These are phyloP conservation scores for Gasteruption jaculator DNA, from an alignment of 2,888 invertebrate genomes.

Conservation along the genomic window DNA sequence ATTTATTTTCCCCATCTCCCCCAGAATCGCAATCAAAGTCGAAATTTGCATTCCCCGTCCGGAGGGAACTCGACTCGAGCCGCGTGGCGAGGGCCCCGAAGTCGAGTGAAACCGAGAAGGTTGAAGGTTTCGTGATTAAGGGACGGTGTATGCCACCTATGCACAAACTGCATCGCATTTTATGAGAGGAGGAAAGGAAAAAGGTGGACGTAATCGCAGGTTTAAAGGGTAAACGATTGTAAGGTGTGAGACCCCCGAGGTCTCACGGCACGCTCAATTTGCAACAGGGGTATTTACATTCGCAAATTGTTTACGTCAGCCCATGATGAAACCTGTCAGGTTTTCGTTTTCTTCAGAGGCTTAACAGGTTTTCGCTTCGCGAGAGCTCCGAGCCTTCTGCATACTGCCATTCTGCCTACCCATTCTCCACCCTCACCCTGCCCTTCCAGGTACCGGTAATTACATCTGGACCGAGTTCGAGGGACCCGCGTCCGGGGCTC, in stretches of 20 bases:
- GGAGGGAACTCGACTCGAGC: too few relatives aligned
- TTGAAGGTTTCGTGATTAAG: too few relatives aligned
- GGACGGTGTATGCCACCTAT: too few relatives aligned
- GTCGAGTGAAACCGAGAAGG: too few relatives aligned
- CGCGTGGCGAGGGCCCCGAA: too few relatives aligned
- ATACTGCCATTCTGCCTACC: slow-evolving; percentile 15
- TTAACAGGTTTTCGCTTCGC: slow-evolving; percentile 18
- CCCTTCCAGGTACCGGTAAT: too few relatives aligned
- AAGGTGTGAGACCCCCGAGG: slow-evolving; percentile 24
- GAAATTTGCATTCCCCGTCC: too few relatives aligned
- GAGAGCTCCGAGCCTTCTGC: slow-evolving; percentile 18
- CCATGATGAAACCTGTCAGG: slow-evolving; percentile 48
- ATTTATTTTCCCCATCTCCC: too few relatives aligned
- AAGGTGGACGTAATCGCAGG: slow-evolving; percentile 34
- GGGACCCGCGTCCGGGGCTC: too few relatives aligned
- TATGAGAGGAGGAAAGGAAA: slow-evolving; percentile 2
- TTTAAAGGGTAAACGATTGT: slow-evolving; percentile 42
- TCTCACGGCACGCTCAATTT: slow-evolving; percentile 37
- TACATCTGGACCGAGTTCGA: too few relatives aligned
- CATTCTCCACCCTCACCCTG: slow-evolving; percentile 13
- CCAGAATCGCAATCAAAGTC: too few relatives aligned
- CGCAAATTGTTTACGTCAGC: slow-evolving; percentile 50
- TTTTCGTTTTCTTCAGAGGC: slow-evolving; percentile 34
- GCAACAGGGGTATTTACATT: slow-evolving; percentile 49
- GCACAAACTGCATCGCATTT: too few relatives aligned